Evolutionary conservation across 1,140 invertebrate genomes (phyloP).

Genomic region (Patella vulgata): DNA sequence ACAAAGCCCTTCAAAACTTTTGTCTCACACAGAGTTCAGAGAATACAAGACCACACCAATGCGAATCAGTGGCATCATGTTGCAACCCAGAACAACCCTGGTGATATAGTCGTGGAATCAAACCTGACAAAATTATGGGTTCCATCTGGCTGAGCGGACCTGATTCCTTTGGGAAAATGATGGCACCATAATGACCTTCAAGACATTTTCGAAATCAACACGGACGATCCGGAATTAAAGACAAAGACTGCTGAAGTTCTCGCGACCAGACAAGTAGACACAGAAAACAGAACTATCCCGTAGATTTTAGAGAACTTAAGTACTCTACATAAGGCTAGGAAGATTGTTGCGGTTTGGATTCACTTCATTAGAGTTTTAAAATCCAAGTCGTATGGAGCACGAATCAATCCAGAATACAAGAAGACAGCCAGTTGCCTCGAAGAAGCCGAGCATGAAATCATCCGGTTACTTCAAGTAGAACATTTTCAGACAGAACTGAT

Average conservation of each 20-base stretch:
- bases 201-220: slow-evolving; percentile 17
- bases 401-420: too few species aligned
- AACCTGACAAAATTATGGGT: slow-evolving; percentile 4
- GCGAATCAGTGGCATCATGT: slow-evolving; percentile 34
- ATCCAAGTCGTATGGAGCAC: too few species aligned
- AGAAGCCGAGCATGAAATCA: too few species aligned
- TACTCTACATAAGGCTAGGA: slow-evolving; percentile 13
- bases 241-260: neutral
- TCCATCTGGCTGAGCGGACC: slow-evolving; percentile 40
- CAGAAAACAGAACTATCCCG: too few species aligned
- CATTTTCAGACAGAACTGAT: too few species aligned
- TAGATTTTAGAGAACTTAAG: too few species aligned
- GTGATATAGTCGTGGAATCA: slow-evolving; percentile 22
- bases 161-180: neutral
- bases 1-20: slow-evolving; percentile 17
- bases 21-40: slow-evolving; percentile 18
- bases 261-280: too few species aligned
- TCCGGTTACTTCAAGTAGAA: too few species aligned
- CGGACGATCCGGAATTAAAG: slow-evolving; percentile 25
- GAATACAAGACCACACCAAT: slow-evolving; percentile 18
- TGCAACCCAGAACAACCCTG: neutral
- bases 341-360: too few species aligned
- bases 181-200: neutral
- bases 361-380: too few species aligned
- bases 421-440: too few species aligned